Conservation (phyloP, 35 echinoderm and acorn worm species). For the Diadema setosum region DNA sequence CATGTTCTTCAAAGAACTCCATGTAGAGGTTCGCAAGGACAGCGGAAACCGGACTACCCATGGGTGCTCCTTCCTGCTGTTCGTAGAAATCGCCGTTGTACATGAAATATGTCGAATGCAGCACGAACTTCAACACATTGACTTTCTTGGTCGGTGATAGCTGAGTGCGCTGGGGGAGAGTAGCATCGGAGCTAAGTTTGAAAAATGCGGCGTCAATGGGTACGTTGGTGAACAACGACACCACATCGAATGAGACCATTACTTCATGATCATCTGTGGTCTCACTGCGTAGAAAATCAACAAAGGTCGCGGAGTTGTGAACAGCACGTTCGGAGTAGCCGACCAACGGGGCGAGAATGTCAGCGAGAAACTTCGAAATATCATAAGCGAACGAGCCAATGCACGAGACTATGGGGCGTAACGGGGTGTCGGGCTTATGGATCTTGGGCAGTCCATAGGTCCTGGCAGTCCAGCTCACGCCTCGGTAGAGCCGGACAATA, state of each 20-base stretch:
- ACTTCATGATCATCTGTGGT: not conserved
- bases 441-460: slow-evolving; percentile 16
- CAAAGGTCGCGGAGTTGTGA: not conserved
- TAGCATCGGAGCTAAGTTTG: not conserved
- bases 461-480: no score
- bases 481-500: no score
- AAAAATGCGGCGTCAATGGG: not conserved
- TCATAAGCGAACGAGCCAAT: not conserved
- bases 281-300: not conserved
- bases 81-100: not conserved
- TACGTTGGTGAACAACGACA: no score
- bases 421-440: slow-evolving; percentile 4
- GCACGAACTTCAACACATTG: not conserved
- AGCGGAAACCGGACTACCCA: slow-evolving; percentile 12
- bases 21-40: slow-evolving; percentile 31
- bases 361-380: not conserved
- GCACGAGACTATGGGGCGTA: slow-evolving; percentile 16
- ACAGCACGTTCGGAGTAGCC: not conserved
- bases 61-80: slow-evolving; percentile 16
- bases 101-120: slow-evolving; percentile 13
- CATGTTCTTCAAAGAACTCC: slow-evolving; percentile 30
- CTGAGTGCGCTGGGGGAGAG: not conserved
- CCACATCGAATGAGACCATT: not conserved
- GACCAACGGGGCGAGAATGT: not conserved
- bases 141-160: not conserved